phyloP scores from a whole-genome alignment of 2,797 vertebrate genomes.

The Notolepis coatsorum region DNA sequence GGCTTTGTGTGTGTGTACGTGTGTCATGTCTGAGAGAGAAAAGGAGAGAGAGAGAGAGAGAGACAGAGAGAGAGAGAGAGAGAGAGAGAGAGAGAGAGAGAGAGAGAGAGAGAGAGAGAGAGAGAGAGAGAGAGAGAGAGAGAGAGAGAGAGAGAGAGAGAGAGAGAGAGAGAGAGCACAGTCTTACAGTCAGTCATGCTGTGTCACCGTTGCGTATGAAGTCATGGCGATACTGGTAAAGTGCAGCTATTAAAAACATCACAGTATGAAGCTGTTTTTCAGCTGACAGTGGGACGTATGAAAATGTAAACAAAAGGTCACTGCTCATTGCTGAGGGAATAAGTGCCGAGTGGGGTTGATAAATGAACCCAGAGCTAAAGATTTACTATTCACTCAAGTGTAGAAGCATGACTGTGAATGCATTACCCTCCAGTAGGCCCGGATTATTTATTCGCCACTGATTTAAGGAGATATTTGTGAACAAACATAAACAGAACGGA shows the following conservation, averaged over 20 bases:
- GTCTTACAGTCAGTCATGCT: too few species aligned
- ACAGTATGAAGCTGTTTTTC: neutral
- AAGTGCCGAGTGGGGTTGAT: constrained; percentile 13
- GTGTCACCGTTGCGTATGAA: neutral
- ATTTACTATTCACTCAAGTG: constrained; percentile 12
- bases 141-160: neutral
- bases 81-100: too few species aligned
- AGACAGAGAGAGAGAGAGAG: too few species aligned
- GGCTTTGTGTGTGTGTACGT: too few species aligned
- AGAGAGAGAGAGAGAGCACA: neutral
- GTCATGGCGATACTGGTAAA: neutral
- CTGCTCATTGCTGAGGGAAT: constrained; percentile 4
- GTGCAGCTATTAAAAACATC: neutral
- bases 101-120: too few species aligned
- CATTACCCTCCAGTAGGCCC: constrained; percentile 15
- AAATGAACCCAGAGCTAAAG: constrained; percentile 15
- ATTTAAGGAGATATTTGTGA: constrained; percentile 40
- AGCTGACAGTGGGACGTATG: neutral
- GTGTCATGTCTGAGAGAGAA: too few species aligned
- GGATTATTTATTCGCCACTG: constrained; percentile 22
- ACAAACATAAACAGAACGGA: constrained; percentile 35
- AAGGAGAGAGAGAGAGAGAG: too few species aligned
- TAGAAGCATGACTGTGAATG: constrained; percentile 5
- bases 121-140: too few species aligned
- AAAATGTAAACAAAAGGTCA: neutral